Base-by-base conservation (phyloP, 2,888 invertebrate species). In the Eupithecia pulchellata region DNA sequence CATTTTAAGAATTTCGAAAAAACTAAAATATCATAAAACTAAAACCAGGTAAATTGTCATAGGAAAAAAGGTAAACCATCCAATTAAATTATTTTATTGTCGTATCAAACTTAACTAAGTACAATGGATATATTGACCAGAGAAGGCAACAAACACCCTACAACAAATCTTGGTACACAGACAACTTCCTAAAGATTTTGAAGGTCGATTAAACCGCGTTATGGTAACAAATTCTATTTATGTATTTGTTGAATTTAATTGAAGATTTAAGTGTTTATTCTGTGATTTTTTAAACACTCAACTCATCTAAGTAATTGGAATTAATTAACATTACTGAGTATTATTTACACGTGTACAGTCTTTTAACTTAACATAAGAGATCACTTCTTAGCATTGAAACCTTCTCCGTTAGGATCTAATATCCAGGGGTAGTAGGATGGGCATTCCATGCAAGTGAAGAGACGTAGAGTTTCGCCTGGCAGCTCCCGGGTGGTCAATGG, bases 391-490 rank as follows among this genome's bases (percentile, higher is more conserved):
- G 96, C 97, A 85, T 96, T 97, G 95, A 98, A 98, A 84, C 98
- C 98, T 93, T 98, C 98, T 84, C 98, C 98, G 85, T 98, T 98
- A 77, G 98, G 98, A 93, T 98, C 98, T 84, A 98, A 95, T 85
- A 98, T 97, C 98, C 98, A 98, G 69, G 98, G 98, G 87, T 98
- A 98, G 92, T 98, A 98, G 89, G 98, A 97, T 74, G 98, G 98
- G 90, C 98, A 98, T 90, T 98, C 98, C 97, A 98, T 98, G 91
- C 98, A 98, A 69, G 98, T 98, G 95, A 98, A 98, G 72, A 98
- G 95, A 88, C 98, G 97, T 63, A 98, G 95, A 63, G 98, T 98
- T 92, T 98, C 98, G 75, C 98, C 98, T 39, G 98, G 98, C 78
- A 98, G 93, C 91, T 98, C 98, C 83, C 98, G 95, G 73, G 98